Percentiles rank a stretch among this genome's conserved stretches.
Conservation (phyloP, 2,797 vertebrate genomes). For the Hylomyscus alleni region DNA sequence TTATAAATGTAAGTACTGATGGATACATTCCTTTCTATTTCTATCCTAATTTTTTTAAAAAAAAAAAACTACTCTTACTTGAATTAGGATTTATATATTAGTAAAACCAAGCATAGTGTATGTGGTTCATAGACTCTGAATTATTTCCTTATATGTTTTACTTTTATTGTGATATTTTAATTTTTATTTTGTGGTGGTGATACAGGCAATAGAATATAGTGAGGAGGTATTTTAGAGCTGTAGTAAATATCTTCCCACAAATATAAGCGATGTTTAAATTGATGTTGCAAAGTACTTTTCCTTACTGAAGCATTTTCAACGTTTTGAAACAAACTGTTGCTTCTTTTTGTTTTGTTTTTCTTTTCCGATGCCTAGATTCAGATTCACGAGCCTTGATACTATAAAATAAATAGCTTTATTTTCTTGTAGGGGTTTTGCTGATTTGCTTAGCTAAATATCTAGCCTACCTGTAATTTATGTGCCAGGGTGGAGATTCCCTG, state of each 20-base stretch:
- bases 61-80: background rate
- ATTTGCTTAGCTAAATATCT: constrained; percentile 40
- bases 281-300: background rate
- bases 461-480: background rate
- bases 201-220: background rate
- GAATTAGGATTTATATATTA: background rate
- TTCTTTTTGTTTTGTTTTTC: background rate
- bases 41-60: background rate
- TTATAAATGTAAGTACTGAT: constrained; percentile 11
- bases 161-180: background rate
- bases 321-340: background rate
- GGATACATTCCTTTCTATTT: background rate
- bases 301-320: background rate
- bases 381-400: background rate
- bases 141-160: background rate
- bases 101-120: background rate
- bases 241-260: constrained; percentile 18
- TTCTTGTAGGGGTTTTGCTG: background rate
- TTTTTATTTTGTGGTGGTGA: constrained; percentile 23
- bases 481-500: background rate
- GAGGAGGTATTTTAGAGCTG: background rate
- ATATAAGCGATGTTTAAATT: background rate
- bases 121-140: background rate
- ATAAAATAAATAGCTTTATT: constrained; percentile 1
- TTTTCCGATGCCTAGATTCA: background rate